Conservation (phyloP, 2,888 invertebrate genomes). For the Nasonovia ribisnigri region DNA sequence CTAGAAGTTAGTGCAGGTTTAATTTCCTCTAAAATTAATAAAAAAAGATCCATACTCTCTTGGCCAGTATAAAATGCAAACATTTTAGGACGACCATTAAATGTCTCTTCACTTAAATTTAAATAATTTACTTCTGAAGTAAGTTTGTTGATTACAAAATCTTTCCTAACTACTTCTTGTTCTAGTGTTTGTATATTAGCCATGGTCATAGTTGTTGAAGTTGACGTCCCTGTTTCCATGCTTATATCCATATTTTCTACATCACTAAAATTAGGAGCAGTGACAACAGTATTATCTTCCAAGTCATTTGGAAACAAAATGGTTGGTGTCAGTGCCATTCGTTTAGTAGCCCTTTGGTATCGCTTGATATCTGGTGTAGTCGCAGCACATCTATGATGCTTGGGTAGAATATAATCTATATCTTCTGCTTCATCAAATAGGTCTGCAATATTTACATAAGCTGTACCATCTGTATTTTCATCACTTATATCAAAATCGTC, state of each 20-base stretch:
- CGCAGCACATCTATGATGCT: too few relatives aligned
- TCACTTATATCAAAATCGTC: too few relatives aligned
- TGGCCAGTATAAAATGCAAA: conserved; percentile 46
- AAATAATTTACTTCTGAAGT: conserved; percentile 35
- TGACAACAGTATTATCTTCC: not conserved
- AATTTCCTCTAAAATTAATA: conserved; percentile 44
- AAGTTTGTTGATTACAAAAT: conserved; percentile 30
- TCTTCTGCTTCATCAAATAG: too few relatives aligned
- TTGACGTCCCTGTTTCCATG: conserved; percentile 13
- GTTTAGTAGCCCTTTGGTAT: not conserved
- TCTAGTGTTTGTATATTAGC: not conserved
- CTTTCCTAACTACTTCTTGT: not conserved
- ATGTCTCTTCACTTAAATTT: conserved; percentile 32
- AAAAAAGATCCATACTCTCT: conserved; percentile 47
- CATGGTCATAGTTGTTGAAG: conserved; percentile 29
- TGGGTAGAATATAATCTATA: too few relatives aligned
- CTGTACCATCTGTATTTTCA: too few relatives aligned
- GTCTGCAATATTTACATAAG: too few relatives aligned
- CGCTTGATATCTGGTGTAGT: conserved; percentile 2
- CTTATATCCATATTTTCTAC: not conserved
- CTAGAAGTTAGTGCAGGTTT: conserved; percentile 24
- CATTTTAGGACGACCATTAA: conserved; percentile 23
- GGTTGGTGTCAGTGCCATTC: not conserved
- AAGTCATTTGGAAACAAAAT: conserved; percentile 5
- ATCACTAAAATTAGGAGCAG: not conserved